Evolutionary conservation across 2,888 invertebrate genomes (phyloP).

Genomic region (Patella depressa): DNA sequence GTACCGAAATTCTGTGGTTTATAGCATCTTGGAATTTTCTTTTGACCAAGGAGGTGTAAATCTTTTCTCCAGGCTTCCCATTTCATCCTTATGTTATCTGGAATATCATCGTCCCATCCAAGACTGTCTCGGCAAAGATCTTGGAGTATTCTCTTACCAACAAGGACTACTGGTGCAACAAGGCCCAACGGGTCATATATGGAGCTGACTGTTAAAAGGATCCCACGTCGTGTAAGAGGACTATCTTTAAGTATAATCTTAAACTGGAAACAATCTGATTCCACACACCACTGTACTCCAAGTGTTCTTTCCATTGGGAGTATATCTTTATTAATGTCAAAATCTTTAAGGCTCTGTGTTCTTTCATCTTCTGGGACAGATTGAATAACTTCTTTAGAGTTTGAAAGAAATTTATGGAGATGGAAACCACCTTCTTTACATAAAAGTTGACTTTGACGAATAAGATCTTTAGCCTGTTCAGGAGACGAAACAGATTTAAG

Average conservation of each 20-base stretch:
- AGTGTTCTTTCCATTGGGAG: slow-evolving; percentile 15
- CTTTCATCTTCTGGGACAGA: slow-evolving; percentile 13
- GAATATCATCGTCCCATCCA: slow-evolving; percentile 17
- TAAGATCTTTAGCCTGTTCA: not conserved
- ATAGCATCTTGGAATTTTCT: not conserved
- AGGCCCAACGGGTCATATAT: slow-evolving; percentile 18
- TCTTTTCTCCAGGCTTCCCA: slow-evolving; percentile 13
- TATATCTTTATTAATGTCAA: not conserved
- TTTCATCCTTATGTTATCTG: not conserved
- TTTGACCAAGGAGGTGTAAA: not conserved
- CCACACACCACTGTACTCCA: slow-evolving; percentile 14
- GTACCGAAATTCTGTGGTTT: not conserved
- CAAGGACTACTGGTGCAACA: slow-evolving; percentile 12
- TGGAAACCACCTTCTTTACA: slow-evolving; percentile 1
- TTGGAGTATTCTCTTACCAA: slow-evolving; percentile 14
- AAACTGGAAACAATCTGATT: slow-evolving; percentile 4
- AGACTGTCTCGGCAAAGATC: slow-evolving; percentile 3
- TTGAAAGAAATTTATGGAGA: slow-evolving; percentile 10
- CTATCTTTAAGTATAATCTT: not conserved
- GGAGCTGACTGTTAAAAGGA: slow-evolving; percentile 6
- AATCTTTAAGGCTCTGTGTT: not conserved
- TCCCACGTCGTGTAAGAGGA: slow-evolving; percentile 7
- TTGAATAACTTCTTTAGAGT: slow-evolving; percentile 8
- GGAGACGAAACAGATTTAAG: slow-evolving; percentile 13
- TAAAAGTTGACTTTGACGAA: not conserved